These are phyloP conservation scores for Calyptomena viridis DNA, from an alignment of 2,113 vertebrate genomes.

Conservation along the genomic window DNA sequence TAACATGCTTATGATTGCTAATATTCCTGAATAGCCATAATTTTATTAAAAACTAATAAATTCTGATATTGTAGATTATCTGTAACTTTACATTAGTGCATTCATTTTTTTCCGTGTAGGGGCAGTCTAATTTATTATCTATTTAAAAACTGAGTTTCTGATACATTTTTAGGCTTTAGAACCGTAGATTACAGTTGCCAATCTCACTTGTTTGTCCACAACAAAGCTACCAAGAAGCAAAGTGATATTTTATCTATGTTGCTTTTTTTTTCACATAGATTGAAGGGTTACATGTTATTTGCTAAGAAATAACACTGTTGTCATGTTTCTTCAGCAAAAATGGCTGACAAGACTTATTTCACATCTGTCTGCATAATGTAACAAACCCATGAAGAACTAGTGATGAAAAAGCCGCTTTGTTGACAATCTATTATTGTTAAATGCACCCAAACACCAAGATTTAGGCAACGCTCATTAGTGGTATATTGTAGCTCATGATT, in stretches of 20 bases:
- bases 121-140: not conserved
- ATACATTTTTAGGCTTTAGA: not conserved
- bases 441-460: conserved; percentile 56
- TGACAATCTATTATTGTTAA: conserved; percentile 41
- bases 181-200: not conserved
- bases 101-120: not conserved
- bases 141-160: not conserved
- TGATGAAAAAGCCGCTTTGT: conserved; percentile 44
- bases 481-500: conserved; percentile 14
- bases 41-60: not conserved
- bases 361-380: conserved; percentile 50
- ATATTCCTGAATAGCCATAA: not conserved
- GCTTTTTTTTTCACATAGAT: not conserved
- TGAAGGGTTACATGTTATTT: not conserved
- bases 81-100: not conserved
- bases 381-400: conserved; percentile 15
- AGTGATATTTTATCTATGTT: not conserved
- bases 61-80: not conserved
- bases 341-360: conserved; percentile 53
- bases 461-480: conserved; percentile 39
- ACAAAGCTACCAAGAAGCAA: not conserved
- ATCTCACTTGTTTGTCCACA: not conserved
- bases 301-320: not conserved
- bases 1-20: not conserved
- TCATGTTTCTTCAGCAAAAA: conserved; percentile 17